phyloP scores from a whole-genome alignment of 2,113 vertebrate genomes.

The Aptenodytes patagonicus region DNA sequence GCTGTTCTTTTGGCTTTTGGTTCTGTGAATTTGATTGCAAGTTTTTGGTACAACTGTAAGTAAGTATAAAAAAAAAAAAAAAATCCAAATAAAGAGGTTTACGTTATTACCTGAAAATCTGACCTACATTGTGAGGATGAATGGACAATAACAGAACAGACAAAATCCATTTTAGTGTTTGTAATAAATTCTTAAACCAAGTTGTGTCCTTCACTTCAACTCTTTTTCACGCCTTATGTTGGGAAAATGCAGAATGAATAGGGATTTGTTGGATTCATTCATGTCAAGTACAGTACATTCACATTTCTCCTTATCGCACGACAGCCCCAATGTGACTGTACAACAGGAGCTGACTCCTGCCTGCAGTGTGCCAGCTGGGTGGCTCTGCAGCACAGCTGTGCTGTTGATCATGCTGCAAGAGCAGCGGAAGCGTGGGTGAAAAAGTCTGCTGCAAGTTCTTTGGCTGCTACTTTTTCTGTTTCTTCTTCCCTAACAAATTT shows the following conservation, averaged over 20 bases:
- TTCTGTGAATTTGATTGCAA: background rate
- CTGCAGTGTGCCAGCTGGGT: accelerated
- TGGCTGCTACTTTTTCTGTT: background rate
- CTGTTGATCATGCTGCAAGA: background rate
- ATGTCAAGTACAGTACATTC: background rate
- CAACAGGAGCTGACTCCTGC: background rate
- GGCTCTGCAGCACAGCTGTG: background rate
- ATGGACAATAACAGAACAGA: background rate
- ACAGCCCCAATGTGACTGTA: accelerated
- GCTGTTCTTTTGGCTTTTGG: background rate
- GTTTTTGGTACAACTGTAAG: background rate
- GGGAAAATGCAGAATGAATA: background rate
- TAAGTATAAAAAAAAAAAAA: background rate
- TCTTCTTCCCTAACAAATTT: background rate
- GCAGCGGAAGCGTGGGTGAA: accelerated
- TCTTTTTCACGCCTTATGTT: background rate
- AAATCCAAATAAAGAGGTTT: background rate
- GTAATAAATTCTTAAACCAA: background rate
- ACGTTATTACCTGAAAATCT: background rate
- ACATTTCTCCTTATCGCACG: background rate
- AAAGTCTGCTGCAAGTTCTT: background rate
- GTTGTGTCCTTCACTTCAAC: accelerated
- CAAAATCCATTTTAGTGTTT: background rate
- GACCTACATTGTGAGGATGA: background rate
- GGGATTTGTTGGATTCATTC: background rate